A percentile compares a stretch with the other conserved stretches of the same genome.
These are phyloP conservation scores for Coleophora flavipennella DNA, from an alignment of 2,888 invertebrate genomes.

Conservation along the genomic window DNA sequence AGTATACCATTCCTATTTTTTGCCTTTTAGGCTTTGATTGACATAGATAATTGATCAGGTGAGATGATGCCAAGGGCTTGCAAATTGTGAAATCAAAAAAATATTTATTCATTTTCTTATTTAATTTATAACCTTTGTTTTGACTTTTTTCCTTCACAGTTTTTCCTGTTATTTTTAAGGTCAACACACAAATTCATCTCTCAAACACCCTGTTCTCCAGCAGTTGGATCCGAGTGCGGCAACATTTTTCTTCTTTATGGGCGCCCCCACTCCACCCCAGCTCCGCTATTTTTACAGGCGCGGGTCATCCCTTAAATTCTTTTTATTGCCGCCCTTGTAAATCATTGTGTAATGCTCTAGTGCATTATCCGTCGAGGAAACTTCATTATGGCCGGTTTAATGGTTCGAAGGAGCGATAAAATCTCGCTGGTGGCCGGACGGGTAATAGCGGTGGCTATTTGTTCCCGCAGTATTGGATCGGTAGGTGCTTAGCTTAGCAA, in stretches of 20 bases:
- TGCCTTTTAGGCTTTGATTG: no score
- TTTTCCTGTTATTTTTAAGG: no score
- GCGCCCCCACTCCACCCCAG: slow-evolving; percentile 24
- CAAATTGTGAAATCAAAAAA: no score
- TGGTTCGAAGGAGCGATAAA: slow-evolving; percentile 70
- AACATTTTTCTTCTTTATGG: slow-evolving; percentile 65
- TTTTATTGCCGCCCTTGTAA: slow-evolving; percentile 71
- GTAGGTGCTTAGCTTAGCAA: slow-evolving; percentile 3
- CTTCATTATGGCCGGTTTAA: slow-evolving; percentile 72
- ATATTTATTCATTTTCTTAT: no score
- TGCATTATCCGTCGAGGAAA: slow-evolving; percentile 68
- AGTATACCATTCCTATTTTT: no score
- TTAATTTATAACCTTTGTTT: no score
- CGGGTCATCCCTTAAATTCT: slow-evolving; percentile 71
- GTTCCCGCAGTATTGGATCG: slow-evolving; percentile 18
- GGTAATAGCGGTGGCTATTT: slow-evolving; percentile 29
- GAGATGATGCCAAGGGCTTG: no score
- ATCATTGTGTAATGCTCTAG: slow-evolving; percentile 69
- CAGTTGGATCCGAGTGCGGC: slow-evolving; percentile 38
- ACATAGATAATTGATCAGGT: no score
- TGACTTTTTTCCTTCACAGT: no score
- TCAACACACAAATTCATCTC: no score
- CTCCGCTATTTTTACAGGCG: slow-evolving; percentile 48
- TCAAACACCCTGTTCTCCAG: slow-evolving; percentile 14
- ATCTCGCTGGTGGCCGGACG: slow-evolving; percentile 52